Conservation (phyloP, 64 coral and sea anemone genomes). For the Dendrophyllia cribrosa region DNA sequence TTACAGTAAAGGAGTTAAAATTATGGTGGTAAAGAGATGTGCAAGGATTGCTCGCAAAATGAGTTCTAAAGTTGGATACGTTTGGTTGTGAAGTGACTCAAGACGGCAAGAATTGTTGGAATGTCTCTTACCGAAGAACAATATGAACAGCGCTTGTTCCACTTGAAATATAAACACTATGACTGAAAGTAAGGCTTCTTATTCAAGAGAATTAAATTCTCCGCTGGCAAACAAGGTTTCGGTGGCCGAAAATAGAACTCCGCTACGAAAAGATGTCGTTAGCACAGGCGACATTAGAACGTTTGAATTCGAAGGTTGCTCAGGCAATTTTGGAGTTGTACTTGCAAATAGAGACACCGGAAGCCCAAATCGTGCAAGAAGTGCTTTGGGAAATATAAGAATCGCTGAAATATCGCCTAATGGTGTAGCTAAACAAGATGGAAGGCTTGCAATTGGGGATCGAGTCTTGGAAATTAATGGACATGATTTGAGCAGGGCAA, state of each 20-base stretch:
- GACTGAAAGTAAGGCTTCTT: constrained; percentile 15
- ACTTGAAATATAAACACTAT: constrained; percentile 12
- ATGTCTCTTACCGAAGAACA: neutral
- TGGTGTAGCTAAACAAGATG: constrained; percentile 38
- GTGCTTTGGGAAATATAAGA: constrained; percentile 35
- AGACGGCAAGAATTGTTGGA: neutral
- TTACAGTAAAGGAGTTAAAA: neutral
- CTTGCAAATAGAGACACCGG: constrained; percentile 22
- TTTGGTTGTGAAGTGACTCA: neutral
- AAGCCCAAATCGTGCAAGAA: constrained; percentile 24
- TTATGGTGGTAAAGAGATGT: neutral
- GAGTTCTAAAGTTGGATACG: neutral
- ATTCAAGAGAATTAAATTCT: constrained; percentile 7
- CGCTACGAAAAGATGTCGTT: neutral
- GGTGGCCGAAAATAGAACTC: neutral
- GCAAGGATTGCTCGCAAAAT: neutral
- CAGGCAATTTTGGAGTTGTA: constrained; percentile 65
- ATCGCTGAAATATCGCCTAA: constrained; percentile 49
- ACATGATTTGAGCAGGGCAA: constrained; percentile 51
- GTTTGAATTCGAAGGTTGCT: constrained; percentile 69
- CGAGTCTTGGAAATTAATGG: constrained; percentile 73
- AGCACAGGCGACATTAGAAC: constrained; percentile 16
- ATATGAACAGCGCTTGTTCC: neutral
- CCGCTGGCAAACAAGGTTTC: neutral
- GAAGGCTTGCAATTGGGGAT: constrained; percentile 64